Evolutionary conservation across 2,888 invertebrate species (phyloP), one percentile per base, ranked within the genome.

Genomic region (Slavum lentiscoides): DNA sequence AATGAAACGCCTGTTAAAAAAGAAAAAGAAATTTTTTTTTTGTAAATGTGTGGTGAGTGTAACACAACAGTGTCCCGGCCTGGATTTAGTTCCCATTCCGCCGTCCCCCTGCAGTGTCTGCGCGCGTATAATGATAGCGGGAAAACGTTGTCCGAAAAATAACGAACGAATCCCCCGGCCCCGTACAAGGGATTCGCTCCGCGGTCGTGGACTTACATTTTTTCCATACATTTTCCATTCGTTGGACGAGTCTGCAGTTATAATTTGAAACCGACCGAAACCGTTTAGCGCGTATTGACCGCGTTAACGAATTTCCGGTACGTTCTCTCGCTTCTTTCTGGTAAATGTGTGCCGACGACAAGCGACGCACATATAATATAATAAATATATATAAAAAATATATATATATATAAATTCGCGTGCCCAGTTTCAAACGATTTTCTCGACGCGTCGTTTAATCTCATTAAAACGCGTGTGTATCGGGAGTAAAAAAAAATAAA

Each of bases 281-380:
- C 80, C 80, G 80, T 80, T 77, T 77, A 70, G 77, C 77, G 21
- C 64, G 17, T 69, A 69, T 62, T 49, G 69, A 77, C 77, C 62
- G 62, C 55, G 70, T 77, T 70, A 70, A 77, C 77, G 80, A 72
- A 72, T 80, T 80, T 72, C 80, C 72, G 80, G 80, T 80, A 58
- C 30, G 30, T 30, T 30, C 30, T 30, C 70, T 62, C 77, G 62
- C 64, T 23, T 80, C 62, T 70, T 72, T 68, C 30, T 77, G 62
- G 62, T 80, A 80, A 72, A 80, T 72, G 70, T 72, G 77, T 70
- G 53, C 77, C 77, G 30, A 30, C 43, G 77, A 69, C 49, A 77
- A 70, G 69, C 49, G 59, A 70, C 70, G 61, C 37, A 69, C 62
- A 62, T 53, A 58, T 49, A 49, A 49, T 49, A 66, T 43, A 43